Evolutionary conservation across 2,888 invertebrate genomes (phyloP).

Genomic region (Altica lythri): DNA sequence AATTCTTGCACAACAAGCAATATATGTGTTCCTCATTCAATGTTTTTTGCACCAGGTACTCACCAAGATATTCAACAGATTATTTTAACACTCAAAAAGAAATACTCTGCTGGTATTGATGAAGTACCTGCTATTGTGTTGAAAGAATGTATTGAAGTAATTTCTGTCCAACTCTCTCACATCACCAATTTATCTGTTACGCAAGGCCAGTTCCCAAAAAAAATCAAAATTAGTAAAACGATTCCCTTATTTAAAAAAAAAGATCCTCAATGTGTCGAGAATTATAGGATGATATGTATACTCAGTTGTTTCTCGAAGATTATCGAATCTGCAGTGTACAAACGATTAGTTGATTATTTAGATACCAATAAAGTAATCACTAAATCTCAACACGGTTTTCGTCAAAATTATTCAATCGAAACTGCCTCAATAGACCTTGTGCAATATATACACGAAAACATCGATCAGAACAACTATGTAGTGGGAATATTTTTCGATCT

Average conservation of each 20-base stretch:
- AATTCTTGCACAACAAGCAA: too few relatives aligned
- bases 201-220: not conserved
- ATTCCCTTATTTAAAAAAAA: not conserved
- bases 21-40: too few relatives aligned
- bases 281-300: not conserved
- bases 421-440: too few relatives aligned
- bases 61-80: not conserved
- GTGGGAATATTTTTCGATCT: too few relatives aligned
- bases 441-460: too few relatives aligned
- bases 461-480: too few relatives aligned
- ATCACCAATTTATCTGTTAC: not conserved
- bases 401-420: not conserved
- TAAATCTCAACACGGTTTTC: not conserved
- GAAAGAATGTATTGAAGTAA: too few relatives aligned
- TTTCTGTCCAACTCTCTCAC: not conserved
- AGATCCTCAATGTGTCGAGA: not conserved
- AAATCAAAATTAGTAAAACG: not conserved
- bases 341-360: too few relatives aligned
- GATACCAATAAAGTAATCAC: not conserved
- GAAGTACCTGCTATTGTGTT: not conserved
- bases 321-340: not conserved
- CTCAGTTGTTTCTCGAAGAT: not conserved
- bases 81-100: not conserved
- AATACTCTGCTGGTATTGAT: not conserved
- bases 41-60: not conserved